A percentile compares a stretch with the other conserved stretches of the same genome.
Conservation (phyloP, 1,140 invertebrate species). For the Ceratina australensis region DNA sequence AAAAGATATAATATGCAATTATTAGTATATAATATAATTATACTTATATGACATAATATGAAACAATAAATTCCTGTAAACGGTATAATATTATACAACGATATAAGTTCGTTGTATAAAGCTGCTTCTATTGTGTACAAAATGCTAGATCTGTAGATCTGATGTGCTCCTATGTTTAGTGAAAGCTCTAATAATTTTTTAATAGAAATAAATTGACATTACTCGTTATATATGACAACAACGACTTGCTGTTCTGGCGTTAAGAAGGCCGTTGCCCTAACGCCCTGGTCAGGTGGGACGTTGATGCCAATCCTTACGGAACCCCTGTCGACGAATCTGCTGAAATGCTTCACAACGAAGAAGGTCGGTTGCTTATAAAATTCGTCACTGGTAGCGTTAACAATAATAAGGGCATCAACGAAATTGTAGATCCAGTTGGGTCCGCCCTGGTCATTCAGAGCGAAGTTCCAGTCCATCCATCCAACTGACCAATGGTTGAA, state of each 20-base stretch:
- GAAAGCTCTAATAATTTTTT: no score
- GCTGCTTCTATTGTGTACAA: no score
- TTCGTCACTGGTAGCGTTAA: slow-evolving; percentile 83
- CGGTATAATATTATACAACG: no score
- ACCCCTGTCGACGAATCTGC: slow-evolving; percentile 86
- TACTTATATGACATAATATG: no score
- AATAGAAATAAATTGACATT: slow-evolving; percentile 59
- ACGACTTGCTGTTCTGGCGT: slow-evolving; percentile 81
- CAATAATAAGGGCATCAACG: slow-evolving; percentile 89
- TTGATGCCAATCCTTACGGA: slow-evolving; percentile 79
- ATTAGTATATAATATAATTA: no score
- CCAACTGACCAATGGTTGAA: slow-evolving; percentile 85
- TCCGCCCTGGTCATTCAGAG: slow-evolving; percentile 87
- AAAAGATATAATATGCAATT: no score
- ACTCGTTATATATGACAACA: slow-evolving; percentile 85
- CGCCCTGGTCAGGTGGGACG: slow-evolving; percentile 1
- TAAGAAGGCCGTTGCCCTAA: slow-evolving; percentile 80
- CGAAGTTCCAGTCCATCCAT: slow-evolving; percentile 96
- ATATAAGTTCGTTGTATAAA: no score
- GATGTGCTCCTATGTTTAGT: no score
- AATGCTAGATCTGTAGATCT: no score
- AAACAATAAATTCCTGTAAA: no score
- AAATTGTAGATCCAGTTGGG: slow-evolving; percentile 89
- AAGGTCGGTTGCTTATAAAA: slow-evolving; percentile 95
- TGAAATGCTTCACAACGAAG: slow-evolving; percentile 93